Base-by-base conservation (phyloP, 1,140 invertebrate species). In the Tetramorium alpestre region DNA sequence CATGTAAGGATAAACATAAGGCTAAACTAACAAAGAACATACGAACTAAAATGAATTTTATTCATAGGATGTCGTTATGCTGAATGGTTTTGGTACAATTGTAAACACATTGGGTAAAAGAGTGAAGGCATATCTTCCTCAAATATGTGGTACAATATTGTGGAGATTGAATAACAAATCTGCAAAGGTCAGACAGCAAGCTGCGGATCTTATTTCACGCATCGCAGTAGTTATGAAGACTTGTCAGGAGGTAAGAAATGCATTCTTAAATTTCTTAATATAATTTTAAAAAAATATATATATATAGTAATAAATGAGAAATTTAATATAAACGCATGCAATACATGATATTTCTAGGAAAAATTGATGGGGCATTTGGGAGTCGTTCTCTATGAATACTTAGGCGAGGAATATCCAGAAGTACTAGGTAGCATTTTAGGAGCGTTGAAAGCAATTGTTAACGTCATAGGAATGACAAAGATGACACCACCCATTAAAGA, bases 401-500 rank as follows among this genome's bases (percentile, higher is more conserved):
- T 99, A 87, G 99, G 99, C 89, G 99, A 99, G 96, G 99, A 99
- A 95, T 99, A 99, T 94, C 99, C 99, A 0, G 99, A 99, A 96
- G 99, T 99, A 38, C 95, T 99, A 80, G 99, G 99, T 77, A 99
- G 99, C 60, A 99, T 99, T 94, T 96, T 99, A 6, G 99, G 99
- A 2, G 99, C 99, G 1, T 95, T 99, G 0, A 99, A 99, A 96
- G 99, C 98, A 1, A 99, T 99, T 92, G 99, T 99, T 0, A 99
- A 99, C 96, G 99, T 99, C 3, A 99, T 99, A 94, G 99, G 99
- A 92, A 99, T 99, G 99, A 99, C 99, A 0, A 99, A 99, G 96
- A 99, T 99, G 99, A 99, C 99, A 6, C 99, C 99, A 6, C 99
- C 99, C 3, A 99, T 99, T 87, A 99, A 99, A 96, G 99, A 99